Conservation (phyloP, 2,888 invertebrate genomes). For the Pelosia muscerda region DNA sequence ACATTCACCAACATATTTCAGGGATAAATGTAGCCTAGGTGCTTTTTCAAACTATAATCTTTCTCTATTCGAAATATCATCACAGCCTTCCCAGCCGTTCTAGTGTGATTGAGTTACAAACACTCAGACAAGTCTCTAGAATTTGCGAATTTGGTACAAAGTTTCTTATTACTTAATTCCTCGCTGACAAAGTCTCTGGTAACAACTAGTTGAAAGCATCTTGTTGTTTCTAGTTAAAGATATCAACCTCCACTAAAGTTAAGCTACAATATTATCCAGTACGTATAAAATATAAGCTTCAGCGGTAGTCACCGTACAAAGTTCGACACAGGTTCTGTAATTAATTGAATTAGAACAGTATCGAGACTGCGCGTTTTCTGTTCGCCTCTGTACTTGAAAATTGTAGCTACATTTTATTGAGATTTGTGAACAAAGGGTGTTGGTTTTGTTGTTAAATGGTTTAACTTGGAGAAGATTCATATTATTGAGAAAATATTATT, state of each 20-base stretch:
- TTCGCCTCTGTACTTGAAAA: constrained; percentile 10
- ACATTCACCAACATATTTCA: too few relatives aligned
- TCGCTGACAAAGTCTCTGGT: not conserved
- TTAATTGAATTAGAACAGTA: constrained; percentile 41
- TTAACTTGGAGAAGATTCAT: not conserved
- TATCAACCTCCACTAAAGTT: not conserved
- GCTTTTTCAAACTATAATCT: too few relatives aligned
- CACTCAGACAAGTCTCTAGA: not conserved
- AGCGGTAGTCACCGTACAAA: constrained; percentile 1
- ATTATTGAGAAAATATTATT: not conserved
- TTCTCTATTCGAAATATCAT: too few relatives aligned
- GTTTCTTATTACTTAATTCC: not conserved
- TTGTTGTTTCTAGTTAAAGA: constrained; percentile 1
- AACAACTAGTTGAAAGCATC: not conserved
- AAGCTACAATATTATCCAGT: constrained; percentile 2
- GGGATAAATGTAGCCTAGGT: too few relatives aligned
- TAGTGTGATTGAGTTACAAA: not conserved
- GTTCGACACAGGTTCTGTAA: constrained; percentile 29
- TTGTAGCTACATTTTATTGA: not conserved
- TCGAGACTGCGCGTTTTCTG: constrained; percentile 28
- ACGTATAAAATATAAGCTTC: not conserved
- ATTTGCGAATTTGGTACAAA: not conserved
- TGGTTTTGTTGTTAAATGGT: not conserved
- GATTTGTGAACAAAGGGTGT: not conserved
- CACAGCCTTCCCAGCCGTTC: not conserved